Evolutionary conservation across 2,113 vertebrate genomes (phyloP).

Genomic region (Talpa occidentalis): DNA sequence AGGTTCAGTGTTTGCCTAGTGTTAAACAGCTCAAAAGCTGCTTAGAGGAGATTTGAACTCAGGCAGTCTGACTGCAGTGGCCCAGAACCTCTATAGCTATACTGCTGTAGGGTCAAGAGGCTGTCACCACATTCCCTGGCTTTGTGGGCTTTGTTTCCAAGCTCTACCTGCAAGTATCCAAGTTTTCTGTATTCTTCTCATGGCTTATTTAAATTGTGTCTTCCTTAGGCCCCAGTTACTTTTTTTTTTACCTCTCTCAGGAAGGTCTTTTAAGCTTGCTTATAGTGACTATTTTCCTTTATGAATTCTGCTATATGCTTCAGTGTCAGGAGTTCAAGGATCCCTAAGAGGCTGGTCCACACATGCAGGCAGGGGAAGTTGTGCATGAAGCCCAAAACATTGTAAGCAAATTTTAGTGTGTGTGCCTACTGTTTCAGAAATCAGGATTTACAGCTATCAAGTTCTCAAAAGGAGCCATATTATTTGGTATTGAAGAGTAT

Average conservation of each 20-base stretch:
- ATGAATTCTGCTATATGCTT: neutral
- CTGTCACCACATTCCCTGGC: too few species aligned
- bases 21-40: neutral
- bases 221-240: neutral
- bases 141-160: neutral
- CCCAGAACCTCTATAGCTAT: neutral
- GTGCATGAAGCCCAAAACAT: neutral
- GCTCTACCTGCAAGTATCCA: neutral
- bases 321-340: neutral
- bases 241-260: neutral
- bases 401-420: neutral
- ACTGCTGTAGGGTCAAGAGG: rapidly evolving
- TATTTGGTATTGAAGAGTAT: neutral
- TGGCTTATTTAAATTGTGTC: neutral
- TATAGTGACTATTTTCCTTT: neutral
- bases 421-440: neutral
- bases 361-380: neutral
- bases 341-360: neutral
- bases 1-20: neutral
- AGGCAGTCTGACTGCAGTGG: neutral
- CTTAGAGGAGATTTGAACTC: neutral
- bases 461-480: neutral
- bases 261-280: neutral
- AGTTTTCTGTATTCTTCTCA: neutral
- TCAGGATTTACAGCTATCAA: neutral